These are phyloP conservation scores for Neuroterus valhalla DNA, from an alignment of 1,140 invertebrate genomes.

Conservation along the genomic window DNA sequence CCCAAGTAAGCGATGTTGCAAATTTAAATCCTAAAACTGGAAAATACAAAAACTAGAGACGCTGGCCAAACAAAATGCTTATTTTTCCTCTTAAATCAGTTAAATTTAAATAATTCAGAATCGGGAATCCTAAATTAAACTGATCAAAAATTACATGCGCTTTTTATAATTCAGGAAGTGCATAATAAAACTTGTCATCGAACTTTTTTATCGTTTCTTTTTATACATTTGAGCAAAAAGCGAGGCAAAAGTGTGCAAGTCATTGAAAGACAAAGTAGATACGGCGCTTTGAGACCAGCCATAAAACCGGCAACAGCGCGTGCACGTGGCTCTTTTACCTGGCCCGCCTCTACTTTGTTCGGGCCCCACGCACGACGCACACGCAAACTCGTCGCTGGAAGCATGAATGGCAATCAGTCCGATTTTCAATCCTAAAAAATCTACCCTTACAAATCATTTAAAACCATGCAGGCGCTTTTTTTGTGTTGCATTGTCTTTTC, in stretches of 20 bases:
- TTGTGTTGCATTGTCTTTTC: not conserved
- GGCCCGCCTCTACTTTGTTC: constrained; percentile 33
- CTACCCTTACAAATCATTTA: not conserved
- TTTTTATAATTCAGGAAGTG: no score
- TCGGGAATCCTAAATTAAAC: no score
- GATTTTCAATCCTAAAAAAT: not conserved
- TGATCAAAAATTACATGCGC: no score
- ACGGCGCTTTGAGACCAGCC: not conserved
- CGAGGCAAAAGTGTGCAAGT: not conserved
- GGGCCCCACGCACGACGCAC: constrained; percentile 36
- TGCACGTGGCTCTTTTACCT: constrained; percentile 44
- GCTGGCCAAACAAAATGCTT: no score
- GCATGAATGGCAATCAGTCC: not conserved
- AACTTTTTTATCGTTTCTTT: no score
- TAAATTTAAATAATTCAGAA: no score
- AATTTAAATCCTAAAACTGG: no score
- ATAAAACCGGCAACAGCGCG: constrained; percentile 47
- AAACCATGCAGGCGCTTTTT: not conserved
- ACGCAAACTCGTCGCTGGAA: not conserved
- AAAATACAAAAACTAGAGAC: no score
- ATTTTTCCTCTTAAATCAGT: no score
- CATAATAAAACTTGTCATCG: no score
- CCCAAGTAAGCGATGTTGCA: no score
- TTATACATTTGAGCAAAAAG: no score
- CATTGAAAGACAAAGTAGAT: not conserved